Percentiles rank a stretch among this genome's conserved stretches.
Evolutionary conservation across 2,113 vertebrate genomes (phyloP).

Genomic region (Serilophus lunatus): DNA sequence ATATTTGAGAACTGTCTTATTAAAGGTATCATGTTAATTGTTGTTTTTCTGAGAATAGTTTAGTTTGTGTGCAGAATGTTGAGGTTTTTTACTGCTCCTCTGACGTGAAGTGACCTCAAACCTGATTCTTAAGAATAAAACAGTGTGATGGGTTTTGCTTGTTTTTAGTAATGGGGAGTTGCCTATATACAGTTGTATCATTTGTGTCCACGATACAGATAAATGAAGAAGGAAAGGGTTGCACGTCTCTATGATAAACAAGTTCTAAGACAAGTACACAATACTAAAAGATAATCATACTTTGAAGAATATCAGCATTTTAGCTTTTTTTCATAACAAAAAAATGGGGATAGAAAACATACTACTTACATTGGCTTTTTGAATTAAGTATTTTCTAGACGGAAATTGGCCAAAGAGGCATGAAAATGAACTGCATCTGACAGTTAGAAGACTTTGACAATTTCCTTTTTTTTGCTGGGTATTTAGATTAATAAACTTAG

Average conservation of each 20-base stretch:
- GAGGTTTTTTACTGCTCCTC: not conserved
- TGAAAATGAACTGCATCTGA: not conserved
- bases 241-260: not conserved
- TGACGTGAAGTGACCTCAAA: not conserved
- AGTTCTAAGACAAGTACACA: not conserved
- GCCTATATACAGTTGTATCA: not conserved
- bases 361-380: not conserved
- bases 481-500: not conserved
- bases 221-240: not conserved
- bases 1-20: not conserved
- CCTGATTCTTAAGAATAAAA: not conserved
- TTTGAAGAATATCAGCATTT: not conserved
- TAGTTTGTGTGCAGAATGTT: not conserved
- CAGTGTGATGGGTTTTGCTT: not conserved
- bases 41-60: not conserved
- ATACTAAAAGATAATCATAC: not conserved
- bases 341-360: not conserved
- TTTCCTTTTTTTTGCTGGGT: not conserved
- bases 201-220: not conserved
- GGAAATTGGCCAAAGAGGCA: not conserved
- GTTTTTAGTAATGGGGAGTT: not conserved
- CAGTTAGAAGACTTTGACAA: not conserved
- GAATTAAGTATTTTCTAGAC: not conserved
- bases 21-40: not conserved
- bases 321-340: not conserved